These are phyloP conservation scores for Pristionchus exspectatus DNA, from an alignment of 2,888 invertebrate species.

Conservation along the genomic window DNA sequence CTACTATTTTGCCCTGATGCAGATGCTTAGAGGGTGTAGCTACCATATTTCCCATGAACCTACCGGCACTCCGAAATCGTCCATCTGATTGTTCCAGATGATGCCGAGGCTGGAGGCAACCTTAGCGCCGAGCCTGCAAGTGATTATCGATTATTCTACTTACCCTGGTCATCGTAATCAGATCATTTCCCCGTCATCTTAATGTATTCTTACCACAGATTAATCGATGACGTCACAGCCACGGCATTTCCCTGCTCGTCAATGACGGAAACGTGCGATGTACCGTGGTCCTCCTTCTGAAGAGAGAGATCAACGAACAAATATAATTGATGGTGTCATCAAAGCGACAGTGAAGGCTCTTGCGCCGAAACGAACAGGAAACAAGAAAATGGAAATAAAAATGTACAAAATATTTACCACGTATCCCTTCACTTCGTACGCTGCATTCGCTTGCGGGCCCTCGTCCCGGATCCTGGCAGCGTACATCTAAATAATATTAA, in stretches of 20 bases:
- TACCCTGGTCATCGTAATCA: too few relatives aligned
- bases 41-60: neutral
- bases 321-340: neutral
- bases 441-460: neutral
- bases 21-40: too few relatives aligned
- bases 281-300: constrained; percentile 51
- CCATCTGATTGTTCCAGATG: constrained; percentile 47
- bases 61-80: constrained; percentile 33
- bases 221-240: constrained; percentile 39
- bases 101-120: constrained; percentile 26
- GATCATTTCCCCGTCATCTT: neutral
- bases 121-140: constrained; percentile 1
- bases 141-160: neutral
- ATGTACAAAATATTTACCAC: neutral
- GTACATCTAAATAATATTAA: neutral
- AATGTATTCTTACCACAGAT: neutral
- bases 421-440: constrained; percentile 13
- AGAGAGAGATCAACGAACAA: neutral
- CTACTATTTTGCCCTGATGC: too few relatives aligned
- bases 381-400: neutral
- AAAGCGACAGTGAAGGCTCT: neutral
- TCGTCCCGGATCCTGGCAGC: constrained; percentile 62
- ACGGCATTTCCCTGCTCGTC: constrained; percentile 45
- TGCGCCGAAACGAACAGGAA: neutral
- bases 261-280: constrained; percentile 26